phyloP scores from a whole-genome alignment of 2,888 invertebrate species.

The Catotricha subobsoleta region DNA sequence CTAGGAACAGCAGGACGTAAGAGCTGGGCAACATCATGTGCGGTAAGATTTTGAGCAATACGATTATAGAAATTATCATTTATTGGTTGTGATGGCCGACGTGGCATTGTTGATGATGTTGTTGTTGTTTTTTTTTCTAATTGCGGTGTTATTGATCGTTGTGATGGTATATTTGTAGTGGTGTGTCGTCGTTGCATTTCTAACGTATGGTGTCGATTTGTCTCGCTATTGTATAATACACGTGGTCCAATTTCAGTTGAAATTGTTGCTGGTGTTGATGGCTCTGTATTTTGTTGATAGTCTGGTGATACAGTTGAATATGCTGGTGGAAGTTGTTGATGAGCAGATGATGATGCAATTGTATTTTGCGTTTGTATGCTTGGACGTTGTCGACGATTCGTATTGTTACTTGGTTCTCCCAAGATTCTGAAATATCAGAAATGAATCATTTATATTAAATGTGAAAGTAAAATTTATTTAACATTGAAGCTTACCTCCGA shows the following conservation, averaged over 20 bases:
- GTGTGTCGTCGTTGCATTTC: neutral
- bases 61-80: no score
- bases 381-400: slow-evolving; percentile 11
- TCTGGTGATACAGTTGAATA: slow-evolving; percentile 16
- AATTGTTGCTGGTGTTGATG: neutral
- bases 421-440: slow-evolving; percentile 11
- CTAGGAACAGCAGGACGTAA: slow-evolving; percentile 20
- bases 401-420: slow-evolving; percentile 14
- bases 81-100: slow-evolving; percentile 9
- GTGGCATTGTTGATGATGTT: slow-evolving; percentile 8
- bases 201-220: slow-evolving; percentile 11
- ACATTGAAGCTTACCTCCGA: slow-evolving; percentile 32
- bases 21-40: slow-evolving; percentile 24
- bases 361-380: slow-evolving; percentile 11
- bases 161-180: slow-evolving; percentile 4
- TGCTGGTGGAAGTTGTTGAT: slow-evolving; percentile 17
- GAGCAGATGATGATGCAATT: slow-evolving; percentile 4
- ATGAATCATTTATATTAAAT: no score
- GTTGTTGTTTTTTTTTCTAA: neutral
- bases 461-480: no score
- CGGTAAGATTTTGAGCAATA: slow-evolving; percentile 16
- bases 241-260: slow-evolving; percentile 17
- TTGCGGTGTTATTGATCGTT: slow-evolving; percentile 7
- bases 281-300: neutral
- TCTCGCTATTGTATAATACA: slow-evolving; percentile 14